A percentile compares a stretch with the other conserved stretches of the same genome.
These are phyloP conservation scores for Merops nubicus DNA, from an alignment of 2,113 vertebrate genomes.

Conservation along the genomic window DNA sequence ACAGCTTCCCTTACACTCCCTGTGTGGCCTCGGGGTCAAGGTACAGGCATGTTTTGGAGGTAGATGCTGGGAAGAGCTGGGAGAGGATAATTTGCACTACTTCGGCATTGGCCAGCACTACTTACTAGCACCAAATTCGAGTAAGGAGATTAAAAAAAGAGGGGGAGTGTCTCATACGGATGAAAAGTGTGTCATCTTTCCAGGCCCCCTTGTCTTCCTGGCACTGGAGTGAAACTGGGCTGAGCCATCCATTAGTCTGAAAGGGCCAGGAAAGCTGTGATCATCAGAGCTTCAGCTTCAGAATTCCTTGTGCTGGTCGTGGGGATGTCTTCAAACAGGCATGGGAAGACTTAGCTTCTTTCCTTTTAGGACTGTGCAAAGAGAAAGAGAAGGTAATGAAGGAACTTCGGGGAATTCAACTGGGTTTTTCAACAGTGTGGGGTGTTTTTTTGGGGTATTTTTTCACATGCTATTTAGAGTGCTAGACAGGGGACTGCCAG, in stretches of 20 bases:
- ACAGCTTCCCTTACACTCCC: neutral
- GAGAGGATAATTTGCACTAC: neutral
- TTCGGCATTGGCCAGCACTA: neutral
- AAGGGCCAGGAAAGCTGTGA: neutral
- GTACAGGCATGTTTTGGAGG: neutral
- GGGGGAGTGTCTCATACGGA: neutral
- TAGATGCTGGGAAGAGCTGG: neutral
- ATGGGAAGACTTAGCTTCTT: constrained; percentile 84
- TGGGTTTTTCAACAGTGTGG: neutral
- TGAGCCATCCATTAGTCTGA: neutral
- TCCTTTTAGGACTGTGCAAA: constrained; percentile 78
- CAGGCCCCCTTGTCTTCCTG: neutral
- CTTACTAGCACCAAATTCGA: constrained; percentile 28
- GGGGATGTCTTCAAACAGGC: constrained; percentile 73
- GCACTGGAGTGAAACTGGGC: neutral
- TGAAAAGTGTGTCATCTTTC: neutral
- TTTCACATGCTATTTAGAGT: rapidly evolving
- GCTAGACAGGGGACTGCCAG: rapidly evolving
- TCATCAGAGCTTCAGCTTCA: neutral
- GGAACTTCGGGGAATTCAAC: neutral
- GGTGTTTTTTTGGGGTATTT: too few species aligned
- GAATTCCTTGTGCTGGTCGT: neutral
- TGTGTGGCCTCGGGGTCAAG: neutral
- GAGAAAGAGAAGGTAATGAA: neutral
- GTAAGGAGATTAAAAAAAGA: neutral